These are phyloP conservation scores for Achroia grisella DNA, from an alignment of 1,140 invertebrate species.

Conservation along the genomic window DNA sequence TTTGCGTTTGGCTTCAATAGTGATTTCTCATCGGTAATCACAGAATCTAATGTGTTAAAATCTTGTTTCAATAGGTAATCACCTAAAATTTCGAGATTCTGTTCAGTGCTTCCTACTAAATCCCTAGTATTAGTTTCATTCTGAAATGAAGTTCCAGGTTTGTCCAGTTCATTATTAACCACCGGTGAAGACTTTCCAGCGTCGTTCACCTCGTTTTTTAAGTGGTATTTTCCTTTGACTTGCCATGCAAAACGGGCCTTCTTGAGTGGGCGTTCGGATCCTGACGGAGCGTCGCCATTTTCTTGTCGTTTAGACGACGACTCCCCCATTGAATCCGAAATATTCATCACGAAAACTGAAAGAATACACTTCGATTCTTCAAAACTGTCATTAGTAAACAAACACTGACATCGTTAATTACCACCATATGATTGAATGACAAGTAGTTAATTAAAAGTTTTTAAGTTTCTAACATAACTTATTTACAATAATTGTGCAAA, in stretches of 20 bases:
- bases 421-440: slow-evolving; percentile 67
- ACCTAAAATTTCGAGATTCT: slow-evolving; percentile 63
- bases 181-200: slow-evolving; percentile 18
- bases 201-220: slow-evolving; percentile 62
- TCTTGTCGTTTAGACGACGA: slow-evolving; percentile 66
- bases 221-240: slow-evolving; percentile 77
- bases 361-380: slow-evolving; percentile 20
- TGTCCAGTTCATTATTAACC: slow-evolving; percentile 16
- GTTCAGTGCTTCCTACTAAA: slow-evolving; percentile 47
- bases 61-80: slow-evolving; percentile 67
- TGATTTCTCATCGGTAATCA: slow-evolving; percentile 38
- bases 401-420: slow-evolving; percentile 69
- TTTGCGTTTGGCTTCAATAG: slow-evolving; percentile 34
- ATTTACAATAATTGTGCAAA: not conserved
- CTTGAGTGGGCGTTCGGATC: slow-evolving; percentile 74
- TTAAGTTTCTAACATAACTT: slow-evolving; percentile 4
- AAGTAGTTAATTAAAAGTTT: slow-evolving; percentile 55
- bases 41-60: slow-evolving; percentile 56
- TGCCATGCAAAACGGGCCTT: slow-evolving; percentile 79
- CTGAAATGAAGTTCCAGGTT: slow-evolving; percentile 31
- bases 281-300: slow-evolving; percentile 65
- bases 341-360: slow-evolving; percentile 46
- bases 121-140: slow-evolving; percentile 20
- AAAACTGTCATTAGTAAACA: slow-evolving; percentile 63
- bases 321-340: slow-evolving; percentile 43